Base-by-base conservation (phyloP, 2,113 vertebrate genomes). In the Grantiella picta region DNA sequence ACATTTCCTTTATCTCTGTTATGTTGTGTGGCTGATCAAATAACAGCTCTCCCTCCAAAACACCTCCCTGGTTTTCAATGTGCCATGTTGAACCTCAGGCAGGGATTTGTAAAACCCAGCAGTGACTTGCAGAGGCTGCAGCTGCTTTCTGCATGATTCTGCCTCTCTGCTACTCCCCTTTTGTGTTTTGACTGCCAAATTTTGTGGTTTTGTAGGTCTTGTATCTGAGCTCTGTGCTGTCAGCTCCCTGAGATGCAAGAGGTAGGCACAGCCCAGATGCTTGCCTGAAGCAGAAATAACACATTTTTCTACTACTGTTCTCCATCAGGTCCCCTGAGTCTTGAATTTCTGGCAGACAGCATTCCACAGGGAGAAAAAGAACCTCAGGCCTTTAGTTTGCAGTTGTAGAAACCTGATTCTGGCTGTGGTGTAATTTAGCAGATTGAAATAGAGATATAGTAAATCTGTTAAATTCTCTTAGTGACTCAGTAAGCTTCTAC, bases 231-330 rank as follows among this genome's bases (percentile, higher is more conserved):
- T 47, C 93, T 89, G 33, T 93, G 88, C 94, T 90, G 75, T 87
- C 92, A 79, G 36, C 73, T 95, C 82, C 68, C 78, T 33, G 90
- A 69, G 82, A 86, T 65, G 82, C n/a, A 8, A 49, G 82, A 25
- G 44, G 82, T 0, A 91, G 92, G 94, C 88, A 90, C 0, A 0
- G 82, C 88, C 90, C 94, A 89, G 92, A 68, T 96, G 90, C 92
- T 82, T n/a, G 81, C 96, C 94, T 92, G 75, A 7, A 93, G 90
- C 82, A 95, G 75, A 92, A 96, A 94, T 90, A 92, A 54, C 85
- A 86, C 90, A 27, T 64, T 78, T 49, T 56, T 60, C 59, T 90
- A 42, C 95, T 95, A 49, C 85, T 76, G 1, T n/a, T 87, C 82
- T 57, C 90, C 63, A 50, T 21, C 63, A 31, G 66, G 53, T 85